Percentiles rank a stretch among this genome's conserved stretches.
phyloP scores from a whole-genome alignment of 2,888 invertebrate species.

The Pristionchus maxplancki region DNA sequence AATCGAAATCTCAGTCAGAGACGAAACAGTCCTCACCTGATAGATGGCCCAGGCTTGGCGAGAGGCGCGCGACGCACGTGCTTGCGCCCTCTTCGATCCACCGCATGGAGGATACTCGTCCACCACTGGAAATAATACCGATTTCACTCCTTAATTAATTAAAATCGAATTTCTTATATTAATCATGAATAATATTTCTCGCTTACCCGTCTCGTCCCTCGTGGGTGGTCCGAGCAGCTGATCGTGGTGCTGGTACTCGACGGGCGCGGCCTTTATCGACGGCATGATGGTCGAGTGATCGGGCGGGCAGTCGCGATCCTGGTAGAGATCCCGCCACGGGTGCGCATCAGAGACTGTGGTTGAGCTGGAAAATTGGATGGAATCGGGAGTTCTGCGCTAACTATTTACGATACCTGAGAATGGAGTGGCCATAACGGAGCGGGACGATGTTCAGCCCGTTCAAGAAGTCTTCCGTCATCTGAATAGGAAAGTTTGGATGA shows the following conservation, averaged over 20 bases:
- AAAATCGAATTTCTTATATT: not conserved
- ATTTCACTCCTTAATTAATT: not conserved
- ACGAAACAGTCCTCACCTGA: too few relatives aligned
- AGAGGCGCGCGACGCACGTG: too few relatives aligned
- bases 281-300: not conserved
- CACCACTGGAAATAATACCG: too few relatives aligned
- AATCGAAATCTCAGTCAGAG: too few relatives aligned
- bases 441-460: not conserved
- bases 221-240: not conserved
- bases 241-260: not conserved
- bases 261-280: not conserved
- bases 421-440: not conserved
- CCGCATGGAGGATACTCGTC: too few relatives aligned
- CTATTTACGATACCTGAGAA: not conserved
- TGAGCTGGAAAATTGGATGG: not conserved
- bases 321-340: conserved; percentile 9
- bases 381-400: not conserved
- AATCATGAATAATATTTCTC: not conserved
- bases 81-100: too few relatives aligned
- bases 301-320: not conserved
- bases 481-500: too few relatives aligned
- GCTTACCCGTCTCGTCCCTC: not conserved
- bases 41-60: too few relatives aligned
- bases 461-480: not conserved
- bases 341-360: not conserved